Percentiles rank a stretch among this genome's conserved stretches.
Conservation (phyloP, 1,140 invertebrate species). For the Oedothorax gibbosus region DNA sequence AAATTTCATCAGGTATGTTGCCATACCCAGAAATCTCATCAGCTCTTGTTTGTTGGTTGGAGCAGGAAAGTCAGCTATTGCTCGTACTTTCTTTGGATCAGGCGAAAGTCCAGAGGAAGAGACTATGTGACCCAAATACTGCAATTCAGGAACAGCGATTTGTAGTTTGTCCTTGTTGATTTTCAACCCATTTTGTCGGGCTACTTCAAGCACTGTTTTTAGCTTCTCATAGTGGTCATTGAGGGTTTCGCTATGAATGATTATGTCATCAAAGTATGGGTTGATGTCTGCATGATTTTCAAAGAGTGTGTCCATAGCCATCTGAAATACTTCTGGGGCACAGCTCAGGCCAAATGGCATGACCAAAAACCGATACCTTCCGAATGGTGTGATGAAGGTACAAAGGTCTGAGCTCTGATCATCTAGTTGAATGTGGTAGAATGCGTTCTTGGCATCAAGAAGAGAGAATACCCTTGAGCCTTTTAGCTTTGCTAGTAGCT, state of each 20-base stretch:
- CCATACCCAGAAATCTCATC: constrained; percentile 43
- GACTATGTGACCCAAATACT: constrained; percentile 51
- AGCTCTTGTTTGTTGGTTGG: constrained; percentile 48
- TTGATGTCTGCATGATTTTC: background rate
- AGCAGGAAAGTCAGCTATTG: constrained; percentile 7
- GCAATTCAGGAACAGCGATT: constrained; percentile 6
- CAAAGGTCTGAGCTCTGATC: constrained; percentile 39
- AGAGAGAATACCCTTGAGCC: too few species aligned
- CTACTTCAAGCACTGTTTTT: background rate
- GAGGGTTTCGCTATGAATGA: background rate
- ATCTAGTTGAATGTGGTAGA: constrained; percentile 1
- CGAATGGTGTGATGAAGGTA: constrained; percentile 56
- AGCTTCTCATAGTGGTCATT: constrained; percentile 28
- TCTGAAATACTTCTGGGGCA: constrained; percentile 66
- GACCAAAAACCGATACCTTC: constrained; percentile 67
- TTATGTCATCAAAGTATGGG: constrained; percentile 35
- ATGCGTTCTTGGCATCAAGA: too few species aligned
- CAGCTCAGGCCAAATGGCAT: constrained; percentile 71
- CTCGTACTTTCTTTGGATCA: constrained; percentile 42
- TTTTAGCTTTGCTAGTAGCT: too few species aligned
- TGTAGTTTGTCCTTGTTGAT: constrained; percentile 30
- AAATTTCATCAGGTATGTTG: constrained; percentile 38
- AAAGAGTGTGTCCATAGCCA: constrained; percentile 23
- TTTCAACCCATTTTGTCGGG: constrained; percentile 5
- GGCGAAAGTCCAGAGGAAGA: constrained; percentile 14